Evolutionary conservation across 1,140 invertebrate genomes (phyloP).

Genomic region (Zaprionus ghesquierei): DNA sequence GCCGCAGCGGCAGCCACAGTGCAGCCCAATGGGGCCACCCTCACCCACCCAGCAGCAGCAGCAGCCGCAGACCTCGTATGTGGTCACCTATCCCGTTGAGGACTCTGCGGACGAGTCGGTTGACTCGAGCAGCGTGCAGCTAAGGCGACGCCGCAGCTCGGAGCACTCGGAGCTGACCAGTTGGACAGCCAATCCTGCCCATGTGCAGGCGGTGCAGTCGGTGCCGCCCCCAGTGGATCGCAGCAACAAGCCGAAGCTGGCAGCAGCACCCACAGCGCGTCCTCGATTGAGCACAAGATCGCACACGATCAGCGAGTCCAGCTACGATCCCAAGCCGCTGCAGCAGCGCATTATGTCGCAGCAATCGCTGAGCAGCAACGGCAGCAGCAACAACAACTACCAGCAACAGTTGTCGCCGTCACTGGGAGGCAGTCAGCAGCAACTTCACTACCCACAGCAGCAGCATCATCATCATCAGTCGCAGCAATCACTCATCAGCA

Average conservation of each 20-base stretch:
- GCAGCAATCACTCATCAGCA: constrained; percentile 39
- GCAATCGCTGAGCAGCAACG: constrained; percentile 35
- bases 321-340: constrained; percentile 23
- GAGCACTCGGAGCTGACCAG: constrained; percentile 72
- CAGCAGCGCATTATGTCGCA: constrained; percentile 60
- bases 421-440: not conserved
- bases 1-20: constrained; percentile 59
- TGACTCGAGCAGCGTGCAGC: constrained; percentile 22
- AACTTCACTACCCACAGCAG: not conserved
- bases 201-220: constrained; percentile 27
- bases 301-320: constrained; percentile 52
- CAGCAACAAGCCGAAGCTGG: constrained; percentile 44
- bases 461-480: constrained; percentile 51
- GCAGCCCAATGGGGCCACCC: not conserved
- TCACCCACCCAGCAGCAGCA: constrained; percentile 12
- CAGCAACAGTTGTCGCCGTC: not conserved
- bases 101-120: constrained; percentile 62
- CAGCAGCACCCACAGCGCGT: not conserved
- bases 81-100: constrained; percentile 74
- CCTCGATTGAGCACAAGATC: constrained; percentile 52
- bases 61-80: constrained; percentile 61
- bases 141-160: constrained; percentile 48
- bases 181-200: constrained; percentile 75
- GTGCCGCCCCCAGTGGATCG: constrained; percentile 42
- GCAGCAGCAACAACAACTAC: not conserved